A percentile compares a stretch with the other conserved stretches of the same genome.
Conservation (phyloP, 2,113 vertebrate genomes). For the Danionella cerebrum region DNA sequence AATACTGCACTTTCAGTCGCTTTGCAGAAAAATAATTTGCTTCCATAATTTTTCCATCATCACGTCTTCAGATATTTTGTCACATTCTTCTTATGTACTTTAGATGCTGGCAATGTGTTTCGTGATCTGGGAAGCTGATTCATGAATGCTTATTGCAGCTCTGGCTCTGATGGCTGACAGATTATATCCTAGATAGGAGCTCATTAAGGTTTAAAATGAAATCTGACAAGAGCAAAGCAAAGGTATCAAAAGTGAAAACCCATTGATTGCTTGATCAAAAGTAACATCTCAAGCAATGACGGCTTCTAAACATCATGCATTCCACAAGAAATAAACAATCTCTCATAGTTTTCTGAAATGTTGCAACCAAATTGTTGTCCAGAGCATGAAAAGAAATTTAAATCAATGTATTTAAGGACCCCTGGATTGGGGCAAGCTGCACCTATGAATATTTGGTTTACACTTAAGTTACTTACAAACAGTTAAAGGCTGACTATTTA, state of each 20-base stretch:
- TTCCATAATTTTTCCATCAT: not conserved
- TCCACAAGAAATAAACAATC: not conserved
- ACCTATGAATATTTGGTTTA: too few relatives aligned
- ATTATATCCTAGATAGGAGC: not conserved
- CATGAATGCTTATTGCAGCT: not conserved
- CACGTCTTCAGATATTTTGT: not conserved
- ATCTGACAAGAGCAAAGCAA: not conserved
- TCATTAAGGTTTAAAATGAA: not conserved
- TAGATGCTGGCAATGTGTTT: slow-evolving; percentile 16
- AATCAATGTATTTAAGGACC: too few relatives aligned
- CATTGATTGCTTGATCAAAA: too few relatives aligned
- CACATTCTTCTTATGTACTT: slow-evolving; percentile 17
- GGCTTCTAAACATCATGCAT: not conserved
- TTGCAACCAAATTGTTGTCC: too few relatives aligned
- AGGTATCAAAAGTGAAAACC: too few relatives aligned
- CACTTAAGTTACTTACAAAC: too few relatives aligned
- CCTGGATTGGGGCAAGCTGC: too few relatives aligned
- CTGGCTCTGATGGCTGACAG: not conserved
- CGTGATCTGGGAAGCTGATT: not conserved
- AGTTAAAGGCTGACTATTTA: too few relatives aligned
- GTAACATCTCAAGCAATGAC: not conserved
- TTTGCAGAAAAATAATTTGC: not conserved
- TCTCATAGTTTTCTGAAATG: not conserved
- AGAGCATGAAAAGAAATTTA: too few relatives aligned
- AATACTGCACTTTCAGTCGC: not conserved